A percentile compares a stretch with the other conserved stretches of the same genome.
phyloP scores from a whole-genome alignment of 2,888 invertebrate genomes.

The Lysandra bellargus region DNA sequence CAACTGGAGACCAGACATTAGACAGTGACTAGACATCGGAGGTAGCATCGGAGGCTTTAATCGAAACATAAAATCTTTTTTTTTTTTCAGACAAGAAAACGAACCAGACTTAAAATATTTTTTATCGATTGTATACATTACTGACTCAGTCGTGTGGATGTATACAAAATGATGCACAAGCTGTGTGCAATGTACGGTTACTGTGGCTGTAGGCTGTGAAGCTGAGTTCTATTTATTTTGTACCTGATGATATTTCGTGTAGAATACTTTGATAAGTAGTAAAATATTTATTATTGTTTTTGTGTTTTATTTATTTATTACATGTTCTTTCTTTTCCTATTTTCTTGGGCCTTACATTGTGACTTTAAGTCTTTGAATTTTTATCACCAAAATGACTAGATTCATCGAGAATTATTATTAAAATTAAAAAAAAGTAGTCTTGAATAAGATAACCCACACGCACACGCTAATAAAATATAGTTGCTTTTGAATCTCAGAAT shows the following conservation, averaged over 20 bases:
- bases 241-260: conserved; percentile 18
- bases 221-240: conserved; percentile 11
- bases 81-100: conserved; percentile 20
- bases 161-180: neutral
- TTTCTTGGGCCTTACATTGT: neutral
- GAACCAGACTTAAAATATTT: neutral
- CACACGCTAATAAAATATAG: no score
- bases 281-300: neutral
- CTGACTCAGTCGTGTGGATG: neutral
- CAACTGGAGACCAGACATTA: neutral
- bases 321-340: neutral
- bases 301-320: neutral
- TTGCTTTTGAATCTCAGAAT: no score
- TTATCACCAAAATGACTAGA: neutral
- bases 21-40: neutral
- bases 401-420: no score
- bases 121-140: neutral
- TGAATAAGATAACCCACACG: no score
- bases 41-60: neutral
- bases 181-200: neutral
- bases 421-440: no score
- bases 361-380: neutral
- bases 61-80: neutral
- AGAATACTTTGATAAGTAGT: conserved; percentile 7
- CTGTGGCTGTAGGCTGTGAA: neutral